These are phyloP conservation scores for Chrysolina haemoptera DNA, from an alignment of 2,888 invertebrate species.

Conservation along the genomic window DNA sequence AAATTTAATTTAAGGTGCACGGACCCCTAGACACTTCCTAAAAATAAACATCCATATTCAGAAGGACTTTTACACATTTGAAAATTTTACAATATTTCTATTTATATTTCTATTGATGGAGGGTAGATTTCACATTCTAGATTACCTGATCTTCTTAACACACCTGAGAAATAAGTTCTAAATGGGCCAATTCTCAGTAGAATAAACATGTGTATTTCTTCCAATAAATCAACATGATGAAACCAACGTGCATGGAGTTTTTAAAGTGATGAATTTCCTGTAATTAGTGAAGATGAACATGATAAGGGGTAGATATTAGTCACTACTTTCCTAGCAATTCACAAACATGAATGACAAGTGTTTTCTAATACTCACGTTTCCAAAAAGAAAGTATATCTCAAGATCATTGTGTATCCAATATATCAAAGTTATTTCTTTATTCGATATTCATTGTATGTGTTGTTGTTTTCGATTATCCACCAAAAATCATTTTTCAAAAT, in stretches of 20 bases:
- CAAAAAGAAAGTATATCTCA: neutral
- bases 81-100: too few species aligned
- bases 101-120: too few species aligned
- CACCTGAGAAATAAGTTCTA: too few species aligned
- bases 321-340: neutral
- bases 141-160: too few species aligned
- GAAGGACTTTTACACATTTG: too few species aligned
- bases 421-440: neutral
- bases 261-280: neutral
- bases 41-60: too few species aligned
- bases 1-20: too few species aligned
- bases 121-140: too few species aligned
- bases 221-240: neutral
- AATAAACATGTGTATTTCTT: too few species aligned
- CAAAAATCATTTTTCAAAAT: neutral
- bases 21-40: too few species aligned
- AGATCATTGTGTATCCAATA: neutral
- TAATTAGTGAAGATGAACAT: neutral
- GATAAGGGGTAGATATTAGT: neutral
- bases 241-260: neutral
- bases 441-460: conserved; percentile 12
- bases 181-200: too few species aligned
- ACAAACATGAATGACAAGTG: neutral
- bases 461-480: neutral
- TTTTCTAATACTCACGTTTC: conserved; percentile 3